phyloP scores from a whole-genome alignment of 2,113 vertebrate species.

The Dermatemys mawii region DNA sequence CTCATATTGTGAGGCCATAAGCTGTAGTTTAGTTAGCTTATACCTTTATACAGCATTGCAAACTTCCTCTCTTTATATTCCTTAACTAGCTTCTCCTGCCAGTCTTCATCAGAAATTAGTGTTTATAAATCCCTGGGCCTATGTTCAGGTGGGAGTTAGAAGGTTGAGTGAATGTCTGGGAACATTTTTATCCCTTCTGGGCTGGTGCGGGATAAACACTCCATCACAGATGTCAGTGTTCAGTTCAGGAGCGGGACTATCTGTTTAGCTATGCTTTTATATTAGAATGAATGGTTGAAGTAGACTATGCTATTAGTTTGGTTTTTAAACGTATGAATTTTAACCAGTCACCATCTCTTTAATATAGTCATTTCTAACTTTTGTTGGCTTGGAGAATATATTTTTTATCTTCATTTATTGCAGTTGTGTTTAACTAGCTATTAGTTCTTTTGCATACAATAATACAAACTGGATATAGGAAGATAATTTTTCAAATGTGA shows the following conservation, averaged over 20 bases:
- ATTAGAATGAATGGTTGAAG: neutral
- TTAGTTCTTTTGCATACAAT: neutral
- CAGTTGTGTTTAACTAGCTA: neutral
- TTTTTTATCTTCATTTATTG: neutral
- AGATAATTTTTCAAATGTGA: neutral
- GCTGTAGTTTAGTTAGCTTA: no score
- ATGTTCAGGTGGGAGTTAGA: no score
- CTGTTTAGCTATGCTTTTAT: neutral
- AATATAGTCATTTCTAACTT: neutral
- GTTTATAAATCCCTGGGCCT: no score
- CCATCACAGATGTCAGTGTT: neutral
- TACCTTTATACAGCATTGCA: no score
- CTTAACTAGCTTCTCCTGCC: no score
- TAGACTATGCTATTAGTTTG: neutral
- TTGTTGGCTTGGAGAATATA: neutral
- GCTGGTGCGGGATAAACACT: no score
- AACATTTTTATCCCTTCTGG: no score
- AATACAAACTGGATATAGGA: neutral
- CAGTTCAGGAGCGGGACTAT: neutral
- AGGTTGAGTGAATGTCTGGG: no score
- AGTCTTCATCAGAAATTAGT: no score
- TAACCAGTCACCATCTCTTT: neutral
- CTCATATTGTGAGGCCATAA: no score
- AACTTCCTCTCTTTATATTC: no score
- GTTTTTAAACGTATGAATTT: neutral